Conservation (phyloP, 2,113 vertebrate genomes). For the Osmerus eperlanus region DNA sequence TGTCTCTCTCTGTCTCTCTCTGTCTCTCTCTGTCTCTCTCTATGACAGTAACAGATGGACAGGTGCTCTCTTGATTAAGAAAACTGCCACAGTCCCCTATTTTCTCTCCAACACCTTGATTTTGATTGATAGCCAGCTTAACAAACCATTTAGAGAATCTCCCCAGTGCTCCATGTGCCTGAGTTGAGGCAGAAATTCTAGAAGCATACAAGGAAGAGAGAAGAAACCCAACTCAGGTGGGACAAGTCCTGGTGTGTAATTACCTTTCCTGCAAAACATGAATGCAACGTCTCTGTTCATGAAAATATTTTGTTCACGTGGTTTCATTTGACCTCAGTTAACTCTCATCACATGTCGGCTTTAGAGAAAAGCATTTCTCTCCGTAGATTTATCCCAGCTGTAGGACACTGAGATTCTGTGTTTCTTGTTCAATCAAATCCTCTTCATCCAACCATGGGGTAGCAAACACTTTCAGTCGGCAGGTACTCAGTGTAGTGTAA, state of each 20-base stretch:
- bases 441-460: background rate
- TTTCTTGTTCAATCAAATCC: background rate
- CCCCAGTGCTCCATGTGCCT: background rate
- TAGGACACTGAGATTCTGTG: background rate
- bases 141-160: slow-evolving; percentile 3
- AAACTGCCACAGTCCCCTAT: background rate
- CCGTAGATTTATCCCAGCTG: background rate
- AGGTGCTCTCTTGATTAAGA: slow-evolving; percentile 2
- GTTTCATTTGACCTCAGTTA: too few species aligned
- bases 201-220: background rate
- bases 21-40: background rate
- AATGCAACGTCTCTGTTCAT: too few species aligned
- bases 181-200: background rate
- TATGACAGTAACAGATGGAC: background rate
- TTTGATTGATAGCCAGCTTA: slow-evolving; percentile 7
- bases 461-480: background rate
- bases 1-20: too few species aligned
- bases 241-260: background rate
- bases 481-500: background rate
- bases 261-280: background rate
- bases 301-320: too few species aligned
- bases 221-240: background rate
- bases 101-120: slow-evolving; percentile 1
- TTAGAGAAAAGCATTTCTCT: background rate
- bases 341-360: background rate